phyloP scores from a whole-genome alignment of 2,888 invertebrate genomes.

The Drosophila meridionalis region DNA sequence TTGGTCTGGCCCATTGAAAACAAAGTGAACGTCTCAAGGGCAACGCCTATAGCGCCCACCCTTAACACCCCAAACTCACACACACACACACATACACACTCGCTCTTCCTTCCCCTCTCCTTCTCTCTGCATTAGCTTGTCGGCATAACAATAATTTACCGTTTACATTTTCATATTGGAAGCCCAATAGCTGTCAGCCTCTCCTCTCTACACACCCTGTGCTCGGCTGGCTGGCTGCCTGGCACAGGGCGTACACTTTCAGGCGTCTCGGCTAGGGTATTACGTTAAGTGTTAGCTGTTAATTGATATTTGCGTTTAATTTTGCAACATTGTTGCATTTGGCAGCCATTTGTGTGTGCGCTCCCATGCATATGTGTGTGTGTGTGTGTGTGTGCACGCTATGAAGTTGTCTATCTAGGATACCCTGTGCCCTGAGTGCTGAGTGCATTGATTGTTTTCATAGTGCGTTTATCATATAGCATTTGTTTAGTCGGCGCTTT shows the following conservation, averaged over 20 bases:
- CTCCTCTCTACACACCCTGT: not conserved
- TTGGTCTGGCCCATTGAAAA: slow-evolving; percentile 35
- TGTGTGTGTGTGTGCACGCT: not conserved
- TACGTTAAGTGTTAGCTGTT: slow-evolving; percentile 2
- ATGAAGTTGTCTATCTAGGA: not conserved
- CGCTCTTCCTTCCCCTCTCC: not conserved
- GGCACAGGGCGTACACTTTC: not conserved
- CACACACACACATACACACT: not conserved
- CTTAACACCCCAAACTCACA: not conserved
- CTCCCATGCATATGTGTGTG: not conserved
- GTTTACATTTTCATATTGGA: slow-evolving; percentile 1
- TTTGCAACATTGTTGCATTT: slow-evolving; percentile 15
- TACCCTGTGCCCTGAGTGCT: not conserved
- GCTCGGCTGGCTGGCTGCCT: not conserved
- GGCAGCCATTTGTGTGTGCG: slow-evolving; percentile 8
- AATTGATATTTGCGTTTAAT: slow-evolving; percentile 23
- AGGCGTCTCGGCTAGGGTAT: not conserved
- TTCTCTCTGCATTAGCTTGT: not conserved
- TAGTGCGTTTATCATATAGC: slow-evolving; percentile 1
- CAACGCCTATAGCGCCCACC: slow-evolving; percentile 20
- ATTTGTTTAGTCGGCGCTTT: not conserved
- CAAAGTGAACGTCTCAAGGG: slow-evolving; percentile 44
- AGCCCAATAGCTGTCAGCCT: not conserved
- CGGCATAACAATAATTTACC: not conserved
- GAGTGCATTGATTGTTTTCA: not conserved